phyloP scores from a whole-genome alignment of 2,113 vertebrate species.

The Poeciliopsis occidentalis region DNA sequence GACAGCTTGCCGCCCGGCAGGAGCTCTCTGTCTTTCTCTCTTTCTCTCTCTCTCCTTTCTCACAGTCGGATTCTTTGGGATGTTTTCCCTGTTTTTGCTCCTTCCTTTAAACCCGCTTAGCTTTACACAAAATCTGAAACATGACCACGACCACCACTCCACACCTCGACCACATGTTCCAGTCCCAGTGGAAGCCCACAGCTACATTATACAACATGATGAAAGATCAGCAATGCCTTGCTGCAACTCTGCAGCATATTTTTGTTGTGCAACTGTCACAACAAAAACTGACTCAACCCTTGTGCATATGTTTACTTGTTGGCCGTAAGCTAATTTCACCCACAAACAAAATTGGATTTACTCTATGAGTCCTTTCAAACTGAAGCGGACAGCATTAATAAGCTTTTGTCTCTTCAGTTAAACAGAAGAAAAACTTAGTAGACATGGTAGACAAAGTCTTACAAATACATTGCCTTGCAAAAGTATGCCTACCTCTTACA shows the following conservation, averaged over 20 bases:
- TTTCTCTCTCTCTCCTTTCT: conserved; percentile 39
- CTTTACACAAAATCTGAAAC: conserved; percentile 27
- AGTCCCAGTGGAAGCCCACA: conserved; percentile 27
- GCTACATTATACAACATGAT: conserved; percentile 59
- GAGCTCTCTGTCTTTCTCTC: conserved; percentile 53
- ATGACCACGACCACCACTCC: conserved; percentile 33
- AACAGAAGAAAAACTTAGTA: background rate
- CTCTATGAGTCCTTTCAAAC: background rate
- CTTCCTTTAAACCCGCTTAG: conserved; percentile 26
- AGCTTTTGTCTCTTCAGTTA: background rate
- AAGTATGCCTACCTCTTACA: background rate
- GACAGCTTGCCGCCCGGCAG: conserved; percentile 81
- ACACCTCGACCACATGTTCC: conserved; percentile 33
- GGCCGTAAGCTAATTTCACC: conserved; percentile 17
- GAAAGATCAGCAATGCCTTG: conserved; percentile 61
- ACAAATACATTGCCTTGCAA: background rate
- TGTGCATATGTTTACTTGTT: conserved; percentile 30
- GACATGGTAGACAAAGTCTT: background rate
- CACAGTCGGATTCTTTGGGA: conserved; percentile 36
- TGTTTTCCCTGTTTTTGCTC: conserved; percentile 39
- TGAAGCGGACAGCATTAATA: background rate
- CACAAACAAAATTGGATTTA: background rate
- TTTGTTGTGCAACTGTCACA: conserved; percentile 35
- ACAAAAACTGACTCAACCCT: conserved; percentile 54
- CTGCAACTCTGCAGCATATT: conserved; percentile 39